Base-by-base conservation (phyloP, 2,888 invertebrate species). In the Hyposoter didymator region DNA sequence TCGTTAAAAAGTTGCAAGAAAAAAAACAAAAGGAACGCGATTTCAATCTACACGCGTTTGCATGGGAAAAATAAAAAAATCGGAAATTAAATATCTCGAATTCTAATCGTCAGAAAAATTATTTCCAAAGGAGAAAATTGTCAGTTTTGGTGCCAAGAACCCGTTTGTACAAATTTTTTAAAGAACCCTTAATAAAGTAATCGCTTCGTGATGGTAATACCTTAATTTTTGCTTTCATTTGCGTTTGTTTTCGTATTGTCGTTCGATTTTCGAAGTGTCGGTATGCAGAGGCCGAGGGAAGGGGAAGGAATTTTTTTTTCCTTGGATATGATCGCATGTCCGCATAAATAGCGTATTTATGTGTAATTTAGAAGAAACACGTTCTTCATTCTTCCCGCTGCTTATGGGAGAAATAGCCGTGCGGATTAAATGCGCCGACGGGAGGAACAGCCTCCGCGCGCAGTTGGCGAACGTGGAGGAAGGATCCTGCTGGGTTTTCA, bases 341-440 rank as follows among this genome's bases (percentile, higher is more conserved):
- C 86, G 87, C 86, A 88, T 88, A 87, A 87, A 88, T 87, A 88
- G 82, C 84, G 86, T 88, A 88, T 88, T 88, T 87, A 88, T 85
- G 86, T 87, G 81, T 81, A 88, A 88, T 88, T 88, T 87, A 79
- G 78, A 84, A 78, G 85, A 75, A 87, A 88, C 87, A 85, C 82
- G 87, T 86, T 88, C 73, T 81, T 69, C 59, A 28, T 78, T 70
- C 52, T 72, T 78, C 47, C 52, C 69, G 62, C 69, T 12, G 7
- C 39, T 39, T 39, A 39, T 47, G 64, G 35, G 47, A 73, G 55
- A 70, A 35, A 47, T 17, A 47, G 47, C 19, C 67, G 70, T 22
- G 72, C 82, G 85, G 85, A 85, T 85, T 85, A 85, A 75, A 72
- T 79, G 79, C 70, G 79, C 85, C 85, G 85, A 79, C 85, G 84